Percentiles rank a stretch among this genome's conserved stretches.
phyloP scores from a whole-genome alignment of 2,797 vertebrate genomes.

The Phataginus tetradactyla region DNA sequence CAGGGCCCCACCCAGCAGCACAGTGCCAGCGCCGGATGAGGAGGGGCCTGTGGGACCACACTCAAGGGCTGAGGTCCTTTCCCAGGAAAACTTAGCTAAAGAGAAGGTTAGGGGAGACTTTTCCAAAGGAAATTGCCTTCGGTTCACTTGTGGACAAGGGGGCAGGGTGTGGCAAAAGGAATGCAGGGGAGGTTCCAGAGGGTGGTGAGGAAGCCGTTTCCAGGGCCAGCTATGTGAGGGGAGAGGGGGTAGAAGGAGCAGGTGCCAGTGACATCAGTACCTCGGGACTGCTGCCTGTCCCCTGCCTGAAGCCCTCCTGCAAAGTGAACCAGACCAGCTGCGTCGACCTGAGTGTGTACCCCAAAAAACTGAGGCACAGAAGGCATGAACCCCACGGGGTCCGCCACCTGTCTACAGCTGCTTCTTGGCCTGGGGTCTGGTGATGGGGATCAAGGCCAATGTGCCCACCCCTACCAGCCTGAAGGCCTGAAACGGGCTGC shows the following conservation, averaged over 20 bases:
- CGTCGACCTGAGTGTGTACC: background rate
- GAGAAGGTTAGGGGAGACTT: background rate
- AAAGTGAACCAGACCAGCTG: background rate
- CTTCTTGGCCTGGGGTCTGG: background rate
- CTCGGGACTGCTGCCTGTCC: background rate
- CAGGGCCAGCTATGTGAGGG: background rate
- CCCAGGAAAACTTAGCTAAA: background rate
- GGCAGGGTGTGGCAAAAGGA: background rate
- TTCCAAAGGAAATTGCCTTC: background rate
- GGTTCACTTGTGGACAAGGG: background rate
- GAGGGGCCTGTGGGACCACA: background rate
- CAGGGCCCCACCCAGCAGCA: background rate
- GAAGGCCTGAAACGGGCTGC: accelerated
- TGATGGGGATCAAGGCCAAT: background rate
- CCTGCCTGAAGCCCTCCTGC: background rate
- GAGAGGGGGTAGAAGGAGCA: background rate
- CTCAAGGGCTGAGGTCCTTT: background rate
- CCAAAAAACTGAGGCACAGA: background rate
- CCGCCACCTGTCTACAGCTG: background rate
- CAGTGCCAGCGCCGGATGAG: background rate
- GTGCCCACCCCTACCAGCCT: background rate
- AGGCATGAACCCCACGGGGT: background rate
- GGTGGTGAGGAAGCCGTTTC: background rate
- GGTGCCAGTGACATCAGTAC: accelerated
- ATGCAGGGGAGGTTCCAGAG: background rate